Evolutionary conservation across 2,797 vertebrate species (phyloP), one percentile per base, ranked within the genome.

Genomic region (Sebastes oblongus): DNA sequence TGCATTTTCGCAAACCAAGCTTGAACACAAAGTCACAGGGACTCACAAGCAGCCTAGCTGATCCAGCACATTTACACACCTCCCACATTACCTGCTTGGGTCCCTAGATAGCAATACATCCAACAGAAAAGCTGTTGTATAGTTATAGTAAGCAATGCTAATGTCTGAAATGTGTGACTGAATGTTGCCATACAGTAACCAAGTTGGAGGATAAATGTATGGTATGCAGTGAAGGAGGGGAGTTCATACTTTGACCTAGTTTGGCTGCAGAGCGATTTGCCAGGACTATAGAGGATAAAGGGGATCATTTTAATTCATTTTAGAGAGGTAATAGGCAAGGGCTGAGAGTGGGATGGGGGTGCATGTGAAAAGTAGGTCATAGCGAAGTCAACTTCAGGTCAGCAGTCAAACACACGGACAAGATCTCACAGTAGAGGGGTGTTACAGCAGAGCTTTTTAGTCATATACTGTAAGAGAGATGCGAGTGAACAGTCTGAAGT

Each of bases 331-430:
- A 77, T 12, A 75, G 52, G 59, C 65, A 72, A 60, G 61, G 62
- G 72, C 68, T 65, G 24, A 22, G 67, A 56, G 30, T 8, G 64
- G 29, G 54, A 50, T 6, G 62, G 76, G 46, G 25, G 13, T 11
- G 27, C 66, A 85, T 9, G 60, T 81, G 77, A 85, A 87, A 92
- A 90, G 90, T 89, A 83, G 88, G 73, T 87, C 88, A 92, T 4
- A 54, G 77, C 59, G 67, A 81, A 89, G 87, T 92, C 86, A 88
- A 66, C 77, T 76, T 80, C 8, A 86, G 91, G 90, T 92, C 88
- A 93, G 76, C 80, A 76, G 56, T 66, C 24, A 50, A 60, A 36
- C 61, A 65, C 74, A 73, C 36, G 69, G 58, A 81, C 77, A 52
- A 52, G 80, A 86, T 78, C 66, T 78, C n/a, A 74, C 36, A 74